Conservation (phyloP, 1,140 invertebrate species). For the Hyposmocoma kahamanoa region DNA sequence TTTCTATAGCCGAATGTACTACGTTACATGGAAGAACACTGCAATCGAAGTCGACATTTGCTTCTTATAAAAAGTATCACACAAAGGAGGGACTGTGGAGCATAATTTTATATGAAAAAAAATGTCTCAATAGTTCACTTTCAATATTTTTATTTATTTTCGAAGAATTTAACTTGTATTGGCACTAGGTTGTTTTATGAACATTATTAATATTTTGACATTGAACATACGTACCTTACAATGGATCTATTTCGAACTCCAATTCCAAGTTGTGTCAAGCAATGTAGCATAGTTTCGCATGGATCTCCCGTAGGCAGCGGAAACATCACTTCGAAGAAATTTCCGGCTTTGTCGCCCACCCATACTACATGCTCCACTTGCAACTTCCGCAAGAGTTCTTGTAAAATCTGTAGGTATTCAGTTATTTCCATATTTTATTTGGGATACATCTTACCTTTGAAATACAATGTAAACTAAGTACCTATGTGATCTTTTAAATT, state of each 20-base stretch:
- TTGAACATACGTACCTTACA: slow-evolving; percentile 74
- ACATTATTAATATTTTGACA: not conserved
- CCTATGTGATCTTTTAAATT: too few relatives aligned
- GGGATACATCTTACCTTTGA: too few relatives aligned
- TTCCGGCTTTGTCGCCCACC: slow-evolving; percentile 78
- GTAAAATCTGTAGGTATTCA: slow-evolving; percentile 70
- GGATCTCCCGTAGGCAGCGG: slow-evolving; percentile 79
- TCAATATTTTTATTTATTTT: too few relatives aligned
- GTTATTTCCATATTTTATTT: too few relatives aligned
- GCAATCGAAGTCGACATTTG: too few relatives aligned
- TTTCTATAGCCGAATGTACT: slow-evolving; percentile 67
- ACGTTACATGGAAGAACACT: slow-evolving; percentile 77
- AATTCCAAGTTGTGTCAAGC: slow-evolving; percentile 80
- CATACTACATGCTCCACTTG: slow-evolving; percentile 81
- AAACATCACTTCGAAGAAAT: slow-evolving; percentile 82
- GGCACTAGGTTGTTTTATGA: too few relatives aligned
- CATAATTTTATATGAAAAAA: too few relatives aligned
- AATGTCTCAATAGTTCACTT: too few relatives aligned
- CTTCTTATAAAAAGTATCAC: too few relatives aligned
- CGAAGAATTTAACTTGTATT: too few relatives aligned
- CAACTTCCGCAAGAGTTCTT: slow-evolving; percentile 78
- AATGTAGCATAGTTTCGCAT: slow-evolving; percentile 82
- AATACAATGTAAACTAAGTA: too few relatives aligned
- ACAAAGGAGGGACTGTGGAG: too few relatives aligned
- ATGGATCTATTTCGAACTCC: slow-evolving; percentile 81